Conservation (phyloP, 2,797 vertebrate species). For the Sebastes cheni region DNA sequence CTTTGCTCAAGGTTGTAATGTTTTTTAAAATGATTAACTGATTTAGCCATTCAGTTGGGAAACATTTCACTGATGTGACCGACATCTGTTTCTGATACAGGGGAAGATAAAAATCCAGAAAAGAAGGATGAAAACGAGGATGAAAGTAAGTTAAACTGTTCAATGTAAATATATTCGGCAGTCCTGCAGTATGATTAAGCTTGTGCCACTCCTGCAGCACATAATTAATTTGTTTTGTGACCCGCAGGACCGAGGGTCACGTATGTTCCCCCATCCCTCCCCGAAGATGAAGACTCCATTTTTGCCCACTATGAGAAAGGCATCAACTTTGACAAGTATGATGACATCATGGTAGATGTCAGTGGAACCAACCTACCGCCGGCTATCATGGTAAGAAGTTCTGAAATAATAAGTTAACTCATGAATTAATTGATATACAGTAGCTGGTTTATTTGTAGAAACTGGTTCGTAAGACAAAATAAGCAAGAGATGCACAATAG, state of each 20-base stretch:
- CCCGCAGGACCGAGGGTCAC: slow-evolving; percentile 86
- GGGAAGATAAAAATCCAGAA: slow-evolving; percentile 20
- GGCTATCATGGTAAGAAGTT: slow-evolving; percentile 86
- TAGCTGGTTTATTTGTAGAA: neutral
- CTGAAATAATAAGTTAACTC: neutral
- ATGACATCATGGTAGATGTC: slow-evolving; percentile 89
- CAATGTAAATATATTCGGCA: neutral
- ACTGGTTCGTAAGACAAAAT: neutral
- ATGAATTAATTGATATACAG: too few relatives aligned
- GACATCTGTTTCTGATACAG: slow-evolving; percentile 16
- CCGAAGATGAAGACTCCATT: slow-evolving; percentile 87
- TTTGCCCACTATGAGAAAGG: slow-evolving; percentile 90
- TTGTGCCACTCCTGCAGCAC: too few relatives aligned
- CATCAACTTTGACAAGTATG: slow-evolving; percentile 96
- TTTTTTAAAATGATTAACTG: neutral
- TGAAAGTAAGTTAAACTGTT: slow-evolving; percentile 51
- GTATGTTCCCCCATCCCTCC: slow-evolving; percentile 89
- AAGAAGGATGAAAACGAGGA: slow-evolving; percentile 1
- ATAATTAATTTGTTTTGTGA: neutral
- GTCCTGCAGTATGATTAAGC: neutral
- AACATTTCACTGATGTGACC: neutral
- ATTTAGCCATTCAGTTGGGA: fast-evolving
- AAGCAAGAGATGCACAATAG: neutral
- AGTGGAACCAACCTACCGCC: slow-evolving; percentile 87
- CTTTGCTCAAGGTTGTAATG: slow-evolving; percentile 57